phyloP scores from a whole-genome alignment of 2,113 vertebrate species.

The Thalassoma bifasciatum region DNA sequence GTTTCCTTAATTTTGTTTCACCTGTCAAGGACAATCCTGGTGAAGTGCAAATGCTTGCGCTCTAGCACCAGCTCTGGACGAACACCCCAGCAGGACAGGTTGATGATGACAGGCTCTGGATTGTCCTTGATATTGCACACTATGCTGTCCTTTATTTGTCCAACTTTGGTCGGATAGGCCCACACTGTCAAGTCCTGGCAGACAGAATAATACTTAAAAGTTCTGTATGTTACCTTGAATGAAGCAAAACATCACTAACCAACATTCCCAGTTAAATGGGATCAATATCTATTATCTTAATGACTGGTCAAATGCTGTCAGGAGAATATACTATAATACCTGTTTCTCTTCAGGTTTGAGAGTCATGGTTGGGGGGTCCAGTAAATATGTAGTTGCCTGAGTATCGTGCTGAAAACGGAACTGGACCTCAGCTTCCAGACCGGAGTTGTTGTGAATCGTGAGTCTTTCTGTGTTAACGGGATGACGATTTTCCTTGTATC shows the following conservation, averaged over 20 bases:
- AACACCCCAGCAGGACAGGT: slow-evolving; percentile 88
- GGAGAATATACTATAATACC: slow-evolving; percentile 75
- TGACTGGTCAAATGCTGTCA: neutral
- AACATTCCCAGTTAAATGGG: neutral
- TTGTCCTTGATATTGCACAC: slow-evolving; percentile 89
- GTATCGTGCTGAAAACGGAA: slow-evolving; percentile 87
- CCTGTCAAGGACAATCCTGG: slow-evolving; percentile 88
- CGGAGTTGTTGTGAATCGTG: slow-evolving; percentile 86
- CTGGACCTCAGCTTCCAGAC: slow-evolving; percentile 79
- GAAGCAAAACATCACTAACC: neutral
- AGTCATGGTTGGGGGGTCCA: slow-evolving; percentile 87
- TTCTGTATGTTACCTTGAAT: neutral
- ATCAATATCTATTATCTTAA: neutral
- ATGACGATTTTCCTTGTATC: slow-evolving; percentile 86
- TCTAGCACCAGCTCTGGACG: slow-evolving; percentile 88
- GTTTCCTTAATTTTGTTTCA: slow-evolving; percentile 53
- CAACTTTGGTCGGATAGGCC: slow-evolving; percentile 89
- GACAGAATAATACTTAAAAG: neutral
- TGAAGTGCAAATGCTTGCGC: slow-evolving; percentile 84
- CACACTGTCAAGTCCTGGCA: slow-evolving; percentile 86
- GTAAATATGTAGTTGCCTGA: slow-evolving; percentile 86
- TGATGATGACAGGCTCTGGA: slow-evolving; percentile 84
- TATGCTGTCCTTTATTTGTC: slow-evolving; percentile 87
- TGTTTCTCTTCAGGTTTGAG: slow-evolving; percentile 87
- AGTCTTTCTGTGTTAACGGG: slow-evolving; percentile 87